Evolutionary conservation across 2,888 invertebrate species (phyloP).

Genomic region (Dione vanillae): DNA sequence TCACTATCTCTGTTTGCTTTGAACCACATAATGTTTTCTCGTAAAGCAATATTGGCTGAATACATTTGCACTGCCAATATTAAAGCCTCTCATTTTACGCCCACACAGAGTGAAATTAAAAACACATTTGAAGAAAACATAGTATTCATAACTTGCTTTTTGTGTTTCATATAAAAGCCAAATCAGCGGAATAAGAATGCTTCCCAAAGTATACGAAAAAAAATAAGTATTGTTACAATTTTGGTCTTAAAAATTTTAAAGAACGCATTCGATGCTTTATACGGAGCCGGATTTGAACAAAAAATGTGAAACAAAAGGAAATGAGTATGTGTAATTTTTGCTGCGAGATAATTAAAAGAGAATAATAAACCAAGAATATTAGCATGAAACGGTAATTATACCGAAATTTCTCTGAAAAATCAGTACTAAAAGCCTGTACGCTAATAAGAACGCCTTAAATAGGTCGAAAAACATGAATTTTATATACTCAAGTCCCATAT

Average conservation of each 20-base stretch:
- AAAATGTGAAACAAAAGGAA: slow-evolving; percentile 44
- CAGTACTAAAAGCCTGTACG: slow-evolving; percentile 25
- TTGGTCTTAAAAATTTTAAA: slow-evolving; percentile 37
- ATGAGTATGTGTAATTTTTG: slow-evolving; percentile 37
- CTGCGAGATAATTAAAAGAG: slow-evolving; percentile 46
- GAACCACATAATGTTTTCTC: slow-evolving; percentile 6
- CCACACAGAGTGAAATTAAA: slow-evolving; percentile 19
- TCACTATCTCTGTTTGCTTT: background rate
- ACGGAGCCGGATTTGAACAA: slow-evolving; percentile 37
- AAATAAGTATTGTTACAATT: slow-evolving; percentile 30
- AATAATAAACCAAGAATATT: slow-evolving; percentile 46
- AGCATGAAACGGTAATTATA: slow-evolving; percentile 43
- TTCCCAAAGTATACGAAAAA: slow-evolving; percentile 30
- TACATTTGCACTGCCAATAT: slow-evolving; percentile 17
- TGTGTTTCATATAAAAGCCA: slow-evolving; percentile 35
- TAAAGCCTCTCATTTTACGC: background rate
- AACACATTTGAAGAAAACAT: slow-evolving; percentile 17
- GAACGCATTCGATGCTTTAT: slow-evolving; percentile 35
- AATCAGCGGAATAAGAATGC: slow-evolving; percentile 24
- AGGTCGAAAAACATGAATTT: slow-evolving; percentile 15
- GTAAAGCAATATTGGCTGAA: slow-evolving; percentile 14
- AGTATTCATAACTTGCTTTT: slow-evolving; percentile 28
- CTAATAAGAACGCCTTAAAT: slow-evolving; percentile 28
- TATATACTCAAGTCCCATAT: slow-evolving; percentile 2
- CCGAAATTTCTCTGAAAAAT: slow-evolving; percentile 41